These are phyloP conservation scores for Ptychoptera albimana DNA, from an alignment of 2,888 invertebrate genomes.

Conservation along the genomic window DNA sequence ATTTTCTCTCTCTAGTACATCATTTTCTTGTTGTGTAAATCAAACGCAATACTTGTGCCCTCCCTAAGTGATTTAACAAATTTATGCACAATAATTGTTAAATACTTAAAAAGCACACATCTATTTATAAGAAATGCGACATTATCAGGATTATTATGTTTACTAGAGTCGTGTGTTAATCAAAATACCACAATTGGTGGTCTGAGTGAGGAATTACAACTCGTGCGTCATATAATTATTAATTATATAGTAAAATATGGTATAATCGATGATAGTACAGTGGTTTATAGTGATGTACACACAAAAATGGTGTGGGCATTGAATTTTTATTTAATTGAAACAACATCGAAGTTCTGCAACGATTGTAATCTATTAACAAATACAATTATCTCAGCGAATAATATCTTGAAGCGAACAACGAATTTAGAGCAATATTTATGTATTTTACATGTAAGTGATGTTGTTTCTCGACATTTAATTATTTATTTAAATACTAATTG, in stretches of 20 bases:
- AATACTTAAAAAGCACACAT: slow-evolving; percentile 30
- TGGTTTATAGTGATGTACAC: slow-evolving; percentile 39
- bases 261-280: slow-evolving; percentile 27
- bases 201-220: slow-evolving; percentile 28
- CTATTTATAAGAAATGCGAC: slow-evolving; percentile 30
- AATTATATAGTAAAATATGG: slow-evolving; percentile 30
- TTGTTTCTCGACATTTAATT: slow-evolving; percentile 12
- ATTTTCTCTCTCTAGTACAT: slow-evolving; percentile 20
- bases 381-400: slow-evolving; percentile 40
- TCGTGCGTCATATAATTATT: slow-evolving; percentile 27
- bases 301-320: slow-evolving; percentile 55
- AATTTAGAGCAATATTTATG: slow-evolving; percentile 31
- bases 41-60: slow-evolving; percentile 29
- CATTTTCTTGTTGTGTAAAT: slow-evolving; percentile 30
- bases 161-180: slow-evolving; percentile 29
- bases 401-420: slow-evolving; percentile 30
- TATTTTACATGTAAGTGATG: slow-evolving; percentile 31
- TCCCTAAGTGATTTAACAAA: slow-evolving; percentile 25
- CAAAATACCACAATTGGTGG: slow-evolving; percentile 30
- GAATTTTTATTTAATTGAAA: slow-evolving; percentile 60
- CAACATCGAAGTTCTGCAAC: slow-evolving; percentile 45
- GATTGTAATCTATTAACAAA: slow-evolving; percentile 40
- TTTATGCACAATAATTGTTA: slow-evolving; percentile 25
- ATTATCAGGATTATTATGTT: slow-evolving; percentile 26
- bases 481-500: slow-evolving; percentile 22